phyloP scores from a whole-genome alignment of 1,140 invertebrate genomes.

The Vollenhovia emeryi region DNA sequence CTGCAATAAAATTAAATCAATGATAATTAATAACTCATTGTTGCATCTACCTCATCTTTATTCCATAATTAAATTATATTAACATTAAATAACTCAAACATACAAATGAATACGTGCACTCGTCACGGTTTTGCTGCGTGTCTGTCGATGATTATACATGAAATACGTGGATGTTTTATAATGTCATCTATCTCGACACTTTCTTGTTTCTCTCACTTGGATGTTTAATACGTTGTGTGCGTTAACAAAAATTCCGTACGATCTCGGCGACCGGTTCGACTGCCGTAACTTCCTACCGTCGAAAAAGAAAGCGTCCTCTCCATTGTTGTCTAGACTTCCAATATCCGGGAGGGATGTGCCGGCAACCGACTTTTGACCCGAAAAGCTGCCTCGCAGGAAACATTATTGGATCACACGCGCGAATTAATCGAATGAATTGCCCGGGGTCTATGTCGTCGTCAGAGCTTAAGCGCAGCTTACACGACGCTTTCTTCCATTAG shows the following conservation, averaged over 20 bases:
- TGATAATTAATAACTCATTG: not conserved
- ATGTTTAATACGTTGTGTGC: not conserved
- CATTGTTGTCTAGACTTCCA: conserved; percentile 27
- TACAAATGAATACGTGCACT: not conserved
- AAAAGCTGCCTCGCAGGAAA: conserved; percentile 31
- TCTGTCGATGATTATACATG: not conserved
- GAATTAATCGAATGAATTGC: conserved; percentile 37
- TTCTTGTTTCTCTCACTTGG: not conserved
- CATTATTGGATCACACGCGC: conserved; percentile 33
- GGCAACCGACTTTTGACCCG: not conserved
- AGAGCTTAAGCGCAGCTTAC: conserved; percentile 18
- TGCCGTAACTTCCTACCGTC: conserved; percentile 11
- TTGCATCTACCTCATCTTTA: not conserved
- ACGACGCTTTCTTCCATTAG: not conserved
- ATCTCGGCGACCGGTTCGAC: not conserved
- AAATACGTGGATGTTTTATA: conserved; percentile 24
- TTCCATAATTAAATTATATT: not conserved
- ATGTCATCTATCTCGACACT: not conserved
- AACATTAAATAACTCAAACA: not conserved
- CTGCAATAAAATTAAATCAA: not conserved
- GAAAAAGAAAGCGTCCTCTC: conserved; percentile 12
- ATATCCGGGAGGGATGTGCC: conserved; percentile 34
- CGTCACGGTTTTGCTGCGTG: not conserved
- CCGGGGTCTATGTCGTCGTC: not conserved
- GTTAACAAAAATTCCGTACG: conserved; percentile 25